Percentiles rank a stretch among this genome's conserved stretches.
Evolutionary conservation across 1,140 invertebrate genomes (phyloP).

Genomic region (Marisa cornuarietis): DNA sequence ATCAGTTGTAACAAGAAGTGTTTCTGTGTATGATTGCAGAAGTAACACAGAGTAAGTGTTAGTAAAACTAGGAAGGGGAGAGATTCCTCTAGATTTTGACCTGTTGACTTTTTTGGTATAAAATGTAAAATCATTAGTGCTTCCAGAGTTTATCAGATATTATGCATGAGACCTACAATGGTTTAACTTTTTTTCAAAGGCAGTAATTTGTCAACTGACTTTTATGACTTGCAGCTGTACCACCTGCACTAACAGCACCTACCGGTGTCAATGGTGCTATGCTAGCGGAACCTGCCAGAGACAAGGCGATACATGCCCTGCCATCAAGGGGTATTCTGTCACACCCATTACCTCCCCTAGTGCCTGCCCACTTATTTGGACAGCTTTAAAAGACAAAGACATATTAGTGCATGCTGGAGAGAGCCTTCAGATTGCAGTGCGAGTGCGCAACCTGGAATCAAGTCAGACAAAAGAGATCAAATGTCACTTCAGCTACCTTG

Average conservation of each 20-base stretch:
- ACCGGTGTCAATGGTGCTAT: slow-evolving; percentile 56
- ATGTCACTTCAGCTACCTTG: slow-evolving; percentile 50
- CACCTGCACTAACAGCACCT: slow-evolving; percentile 49
- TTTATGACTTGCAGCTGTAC: slow-evolving; percentile 43
- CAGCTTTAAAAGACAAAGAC: slow-evolving; percentile 41
- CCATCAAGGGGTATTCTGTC: slow-evolving; percentile 24
- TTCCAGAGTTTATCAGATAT: too few relatives aligned
- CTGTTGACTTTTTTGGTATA: neutral
- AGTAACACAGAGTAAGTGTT: slow-evolving; percentile 50
- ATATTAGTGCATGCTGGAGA: slow-evolving; percentile 59
- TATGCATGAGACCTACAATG: too few relatives aligned
- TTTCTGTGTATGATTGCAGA: slow-evolving; percentile 54
- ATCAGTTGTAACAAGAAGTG: slow-evolving; percentile 54
- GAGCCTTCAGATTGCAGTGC: slow-evolving; percentile 48
- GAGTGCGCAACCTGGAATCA: slow-evolving; percentile 22
- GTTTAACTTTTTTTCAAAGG: too few relatives aligned
- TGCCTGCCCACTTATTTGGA: slow-evolving; percentile 50
- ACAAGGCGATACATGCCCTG: slow-evolving; percentile 6
- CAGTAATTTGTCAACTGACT: too few relatives aligned
- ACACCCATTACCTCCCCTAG: slow-evolving; percentile 25
- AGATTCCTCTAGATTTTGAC: neutral
- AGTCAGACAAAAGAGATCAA: slow-evolving; percentile 46
- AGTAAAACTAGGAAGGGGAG: neutral
- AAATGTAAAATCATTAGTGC: neutral
- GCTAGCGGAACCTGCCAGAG: slow-evolving; percentile 44